Percentiles rank a stretch among this genome's conserved stretches.
phyloP scores from a whole-genome alignment of 1,140 invertebrate genomes.

The Musca vetustissima region DNA sequence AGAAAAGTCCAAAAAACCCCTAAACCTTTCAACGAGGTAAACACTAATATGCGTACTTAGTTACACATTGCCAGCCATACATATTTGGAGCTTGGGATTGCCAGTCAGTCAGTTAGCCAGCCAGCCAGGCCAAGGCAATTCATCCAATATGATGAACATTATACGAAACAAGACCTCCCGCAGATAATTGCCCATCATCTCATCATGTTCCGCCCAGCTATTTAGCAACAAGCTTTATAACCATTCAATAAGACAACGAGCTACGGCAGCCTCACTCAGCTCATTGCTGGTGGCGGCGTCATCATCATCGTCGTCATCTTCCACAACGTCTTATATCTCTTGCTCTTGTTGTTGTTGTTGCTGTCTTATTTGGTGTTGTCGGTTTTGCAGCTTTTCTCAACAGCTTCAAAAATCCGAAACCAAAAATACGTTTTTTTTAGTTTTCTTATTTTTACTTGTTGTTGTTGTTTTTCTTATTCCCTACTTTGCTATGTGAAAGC shows the following conservation, averaged over 20 bases:
- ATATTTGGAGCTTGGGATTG: background rate
- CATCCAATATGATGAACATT: background rate
- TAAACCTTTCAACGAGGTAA: background rate
- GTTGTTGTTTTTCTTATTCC: background rate
- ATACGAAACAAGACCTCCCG: constrained; percentile 23
- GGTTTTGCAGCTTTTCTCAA: background rate
- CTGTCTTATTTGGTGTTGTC: constrained; percentile 1
- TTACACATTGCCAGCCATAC: background rate
- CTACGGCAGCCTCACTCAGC: background rate
- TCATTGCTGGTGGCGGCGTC: background rate
- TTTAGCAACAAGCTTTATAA: constrained; percentile 24
- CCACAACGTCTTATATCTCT: too few species aligned
- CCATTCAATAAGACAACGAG: constrained; percentile 4
- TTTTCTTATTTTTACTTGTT: background rate
- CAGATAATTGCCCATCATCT: constrained; percentile 28
- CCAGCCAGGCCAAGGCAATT: background rate
- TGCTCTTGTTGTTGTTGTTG: too few species aligned
- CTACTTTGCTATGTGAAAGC: constrained; percentile 1
- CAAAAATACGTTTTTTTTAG: too few species aligned
- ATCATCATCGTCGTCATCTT: background rate
- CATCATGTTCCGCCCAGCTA: constrained; percentile 27
- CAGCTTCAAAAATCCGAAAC: background rate
- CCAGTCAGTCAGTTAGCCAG: background rate
- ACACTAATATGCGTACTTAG: constrained; percentile 10
- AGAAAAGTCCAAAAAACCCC: background rate